Conservation (phyloP, 2,797 vertebrate species). For the Falco naumanni region DNA sequence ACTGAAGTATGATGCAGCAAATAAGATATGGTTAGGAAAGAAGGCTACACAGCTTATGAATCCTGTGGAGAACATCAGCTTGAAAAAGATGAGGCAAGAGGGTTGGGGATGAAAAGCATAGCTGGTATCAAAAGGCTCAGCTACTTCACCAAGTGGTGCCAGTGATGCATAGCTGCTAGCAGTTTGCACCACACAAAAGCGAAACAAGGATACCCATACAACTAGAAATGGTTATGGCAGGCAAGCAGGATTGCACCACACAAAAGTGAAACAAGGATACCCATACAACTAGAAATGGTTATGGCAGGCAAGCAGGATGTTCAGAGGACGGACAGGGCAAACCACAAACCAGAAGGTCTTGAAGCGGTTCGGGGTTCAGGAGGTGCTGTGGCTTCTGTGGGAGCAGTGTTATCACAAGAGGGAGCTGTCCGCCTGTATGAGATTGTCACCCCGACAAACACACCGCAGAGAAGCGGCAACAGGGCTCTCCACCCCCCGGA, state of each 20-base stretch:
- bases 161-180: not conserved
- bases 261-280: not conserved
- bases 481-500: not conserved
- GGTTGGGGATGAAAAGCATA: not conserved
- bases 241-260: rapidly evolving
- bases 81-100: not conserved
- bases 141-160: not conserved
- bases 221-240: not conserved
- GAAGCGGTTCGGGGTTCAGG: not conserved
- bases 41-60: not conserved
- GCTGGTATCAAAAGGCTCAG: not conserved
- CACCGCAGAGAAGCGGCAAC: not conserved
- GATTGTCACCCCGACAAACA: slow-evolving; percentile 6
- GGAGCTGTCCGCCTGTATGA: slow-evolving; percentile 38
- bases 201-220: not conserved
- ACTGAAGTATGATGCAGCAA: not conserved
- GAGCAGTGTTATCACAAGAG: slow-evolving; percentile 54
- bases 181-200: rapidly evolving
- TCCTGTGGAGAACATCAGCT: not conserved
- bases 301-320: not conserved
- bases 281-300: not conserved
- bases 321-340: not conserved
- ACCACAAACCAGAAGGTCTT: not conserved
- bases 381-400: not conserved
- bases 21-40: not conserved